Conservation (phyloP, 2,888 invertebrate genomes). For the Leptinotarsa peninsularis region DNA sequence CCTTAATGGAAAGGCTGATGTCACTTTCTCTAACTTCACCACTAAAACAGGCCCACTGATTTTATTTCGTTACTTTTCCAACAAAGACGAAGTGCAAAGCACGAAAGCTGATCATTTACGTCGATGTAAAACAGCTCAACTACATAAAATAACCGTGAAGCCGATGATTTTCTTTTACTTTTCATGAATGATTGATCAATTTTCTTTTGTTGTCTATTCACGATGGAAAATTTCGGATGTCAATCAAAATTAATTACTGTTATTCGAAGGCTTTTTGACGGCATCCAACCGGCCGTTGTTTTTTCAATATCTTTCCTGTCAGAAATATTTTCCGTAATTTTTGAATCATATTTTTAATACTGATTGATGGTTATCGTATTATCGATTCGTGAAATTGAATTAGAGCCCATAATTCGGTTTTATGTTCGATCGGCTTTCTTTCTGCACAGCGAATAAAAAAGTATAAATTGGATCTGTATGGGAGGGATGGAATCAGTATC, state of each 20-base stretch:
- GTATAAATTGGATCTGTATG: no score
- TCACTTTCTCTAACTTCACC: constrained; percentile 19
- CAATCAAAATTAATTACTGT: neutral
- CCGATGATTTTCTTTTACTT: neutral
- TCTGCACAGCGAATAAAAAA: no score
- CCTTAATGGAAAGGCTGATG: constrained; percentile 5
- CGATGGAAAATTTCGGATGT: neutral
- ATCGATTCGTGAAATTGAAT: no score
- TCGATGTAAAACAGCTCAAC: neutral
- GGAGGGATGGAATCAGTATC: no score
- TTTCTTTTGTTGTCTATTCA: neutral
- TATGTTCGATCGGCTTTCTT: no score
- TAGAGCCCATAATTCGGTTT: no score
- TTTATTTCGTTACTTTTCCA: constrained; percentile 13
- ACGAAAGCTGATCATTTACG: constrained; percentile 3
- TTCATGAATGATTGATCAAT: constrained; percentile 12
- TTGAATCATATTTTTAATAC: no score
- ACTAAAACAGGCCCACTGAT: constrained; percentile 18
- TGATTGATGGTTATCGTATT: no score
- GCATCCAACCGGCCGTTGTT: no score
- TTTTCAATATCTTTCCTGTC: no score
- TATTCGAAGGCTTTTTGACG: neutral
- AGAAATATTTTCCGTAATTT: no score
- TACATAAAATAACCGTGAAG: constrained; percentile 18
- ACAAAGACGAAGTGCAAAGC: neutral